Conservation (phyloP, 1,140 invertebrate genomes). For the Caenorhabditis inopinata region DNA sequence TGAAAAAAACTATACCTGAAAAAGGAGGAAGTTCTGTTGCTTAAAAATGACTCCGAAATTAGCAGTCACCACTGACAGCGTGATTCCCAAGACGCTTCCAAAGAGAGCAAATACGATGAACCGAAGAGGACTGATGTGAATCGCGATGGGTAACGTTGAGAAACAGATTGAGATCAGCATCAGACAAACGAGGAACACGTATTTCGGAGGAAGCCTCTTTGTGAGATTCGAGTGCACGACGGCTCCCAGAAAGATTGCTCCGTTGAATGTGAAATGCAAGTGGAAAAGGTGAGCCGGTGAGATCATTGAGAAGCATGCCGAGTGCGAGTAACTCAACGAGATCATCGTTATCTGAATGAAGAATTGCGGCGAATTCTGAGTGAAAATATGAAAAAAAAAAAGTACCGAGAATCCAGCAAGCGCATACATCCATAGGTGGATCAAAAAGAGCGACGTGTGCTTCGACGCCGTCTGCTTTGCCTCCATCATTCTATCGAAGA, state of each 20-base stretch:
- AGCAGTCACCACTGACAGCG: neutral
- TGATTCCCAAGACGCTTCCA: neutral
- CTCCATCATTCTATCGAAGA: neutral
- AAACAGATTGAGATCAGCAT: neutral
- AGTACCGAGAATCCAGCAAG: neutral
- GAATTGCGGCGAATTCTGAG: neutral
- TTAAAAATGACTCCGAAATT: neutral
- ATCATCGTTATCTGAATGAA: neutral
- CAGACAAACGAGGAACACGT: neutral
- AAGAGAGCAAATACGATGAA: conserved; percentile 11
- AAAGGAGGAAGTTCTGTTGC: neutral
- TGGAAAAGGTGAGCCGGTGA: neutral
- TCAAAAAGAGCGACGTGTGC: neutral
- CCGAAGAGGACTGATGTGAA: neutral
- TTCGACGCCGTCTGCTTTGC: neutral
- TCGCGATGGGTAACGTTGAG: neutral
- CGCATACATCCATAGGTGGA: conserved; percentile 9
- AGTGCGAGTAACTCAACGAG: conserved; percentile 2
- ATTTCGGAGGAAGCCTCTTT: neutral
- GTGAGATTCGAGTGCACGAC: conserved; percentile 4
- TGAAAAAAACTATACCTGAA: neutral
- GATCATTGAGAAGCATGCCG: neutral
- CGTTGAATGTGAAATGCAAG: conserved; percentile 19
- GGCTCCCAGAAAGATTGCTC: neutral
- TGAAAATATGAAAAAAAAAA: neutral